Evolutionary conservation across 2,888 invertebrate genomes (phyloP), one percentile per base, ranked within the genome.

Genomic region (Lagria hirta): DNA sequence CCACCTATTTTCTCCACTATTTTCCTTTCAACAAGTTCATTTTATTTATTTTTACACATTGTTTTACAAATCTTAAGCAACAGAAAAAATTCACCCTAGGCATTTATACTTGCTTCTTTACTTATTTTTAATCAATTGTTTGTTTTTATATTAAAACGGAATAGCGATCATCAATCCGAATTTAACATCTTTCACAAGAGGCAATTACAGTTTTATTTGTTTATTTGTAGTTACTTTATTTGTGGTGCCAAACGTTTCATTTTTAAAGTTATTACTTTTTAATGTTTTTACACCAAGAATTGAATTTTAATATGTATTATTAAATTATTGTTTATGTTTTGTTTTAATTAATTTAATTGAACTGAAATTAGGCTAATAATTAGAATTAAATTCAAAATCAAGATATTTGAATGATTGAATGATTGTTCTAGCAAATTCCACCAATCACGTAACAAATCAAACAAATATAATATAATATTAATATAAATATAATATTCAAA

Each of bases 171-270:
- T 44, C 28, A 44, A 44, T 33, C 24, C 44, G 27, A 45, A 45
- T 45, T 45, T 45, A 24, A 45, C 29, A 41, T 45, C 45, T 29
- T 34, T 45, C 45, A 45, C 40, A 42, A 47, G 47, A 47, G 47
- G 47, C 28, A 42, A 47, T 42, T 47, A 47, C 36, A 32, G 27
- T 42, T 47, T 42, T 47, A 43, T 47, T 47, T 37, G 47, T 47
- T 44, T 44, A 37, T 44, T 44, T 38, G 20, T 16, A 33, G 41
- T 32, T 36, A 34, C 38, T 42, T 47, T 47, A 43, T 36, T 26
- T 14, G 30, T 41, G 43, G 32, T 40, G 26, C 32, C 33, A 37
- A 46, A 42, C 43, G 37, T 37, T 42, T 37, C 47, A 47, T 42
- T 43, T 47, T 43, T 47, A 38, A 38, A 43, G 37, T 37, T 41